Evolutionary conservation across 2,888 invertebrate genomes (phyloP), one percentile per base, ranked within the genome.

Genomic region (Aphidoletes aphidimyza): DNA sequence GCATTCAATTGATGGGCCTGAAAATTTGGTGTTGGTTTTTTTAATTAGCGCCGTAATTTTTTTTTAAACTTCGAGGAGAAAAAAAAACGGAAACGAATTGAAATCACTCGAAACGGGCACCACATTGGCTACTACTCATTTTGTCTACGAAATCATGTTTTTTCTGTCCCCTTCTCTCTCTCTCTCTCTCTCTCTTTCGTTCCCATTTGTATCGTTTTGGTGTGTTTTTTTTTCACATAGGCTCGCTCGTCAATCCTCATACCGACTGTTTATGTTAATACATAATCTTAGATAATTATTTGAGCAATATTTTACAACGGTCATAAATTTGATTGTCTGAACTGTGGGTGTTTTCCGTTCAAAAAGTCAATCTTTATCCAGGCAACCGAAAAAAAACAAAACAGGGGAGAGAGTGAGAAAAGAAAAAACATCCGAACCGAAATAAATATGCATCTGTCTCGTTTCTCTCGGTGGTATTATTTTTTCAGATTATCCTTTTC

Each of bases 321-420:
- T 54, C n/a, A 54, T 54, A 54, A 54, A 54, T 54, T 54, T 54
- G n/a, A 54, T 54, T 22, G 54, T 22, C 54, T 54, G 54, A 22
- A 54, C 54, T 6, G 54, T 22, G 54, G 54, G 54, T 54, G 54
- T 54, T 22, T 54, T 54, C 54, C 54, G 54, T 54, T 54, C 54
- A 54, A 54, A n/a, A 54, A 54, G 22, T n/a, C 22, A n/a, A 1
- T 22, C n/a, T 22, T 22, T 5, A 6, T 22, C 22, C 54, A 54
- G 54, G n/a, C 54, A 54, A 47, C 9, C 2, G 17, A 54, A 54
- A 54, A 54, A 54, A 47, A 47, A 19, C 47, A 3, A 11, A 47
- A 11, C 54, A 54, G n/a, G n/a, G n/a, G n/a, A n/a, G n/a, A n/a
- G n/a, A n/a, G n/a, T n/a, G n/a, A n/a, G n/a, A n/a, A n/a, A n/a